phyloP scores from a whole-genome alignment of 1,140 invertebrate species.

The Leptinotarsa defecta region DNA sequence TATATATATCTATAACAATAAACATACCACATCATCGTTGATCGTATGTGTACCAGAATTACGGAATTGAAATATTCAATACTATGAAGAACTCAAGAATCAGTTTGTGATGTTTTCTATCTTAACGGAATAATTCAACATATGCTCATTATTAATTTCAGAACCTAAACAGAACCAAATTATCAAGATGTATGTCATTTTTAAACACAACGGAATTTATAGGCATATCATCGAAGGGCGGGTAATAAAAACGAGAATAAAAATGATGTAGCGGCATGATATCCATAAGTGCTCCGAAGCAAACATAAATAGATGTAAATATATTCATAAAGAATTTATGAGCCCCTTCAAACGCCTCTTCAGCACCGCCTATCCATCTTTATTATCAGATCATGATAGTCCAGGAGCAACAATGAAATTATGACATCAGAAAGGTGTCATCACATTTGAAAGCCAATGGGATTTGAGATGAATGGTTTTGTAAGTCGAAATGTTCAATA shows the following conservation, averaged over 20 bases:
- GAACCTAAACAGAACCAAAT: no score
- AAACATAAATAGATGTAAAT: conserved; percentile 16
- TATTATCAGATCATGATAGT: not conserved
- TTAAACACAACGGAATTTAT: not conserved
- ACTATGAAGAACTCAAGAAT: no score
- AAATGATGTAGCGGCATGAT: conserved; percentile 2
- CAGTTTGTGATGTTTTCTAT: not conserved
- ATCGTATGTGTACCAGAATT: no score
- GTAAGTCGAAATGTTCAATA: no score
- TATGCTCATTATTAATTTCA: no score
- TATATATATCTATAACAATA: no score
- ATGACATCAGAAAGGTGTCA: no score
- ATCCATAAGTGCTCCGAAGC: not conserved
- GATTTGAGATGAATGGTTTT: no score
- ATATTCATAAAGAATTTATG: conserved; percentile 19
- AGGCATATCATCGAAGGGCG: not conserved
- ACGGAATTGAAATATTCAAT: no score
- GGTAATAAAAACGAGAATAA: not conserved
- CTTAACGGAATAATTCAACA: not conserved
- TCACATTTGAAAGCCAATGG: no score
- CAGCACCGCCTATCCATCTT: not conserved
- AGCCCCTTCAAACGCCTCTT: conserved; percentile 7
- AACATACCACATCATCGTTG: no score
- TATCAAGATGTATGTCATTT: not conserved
- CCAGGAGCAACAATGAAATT: not conserved